Conservation (phyloP, 2,888 invertebrate genomes). For the Trachelus iudaicus region DNA sequence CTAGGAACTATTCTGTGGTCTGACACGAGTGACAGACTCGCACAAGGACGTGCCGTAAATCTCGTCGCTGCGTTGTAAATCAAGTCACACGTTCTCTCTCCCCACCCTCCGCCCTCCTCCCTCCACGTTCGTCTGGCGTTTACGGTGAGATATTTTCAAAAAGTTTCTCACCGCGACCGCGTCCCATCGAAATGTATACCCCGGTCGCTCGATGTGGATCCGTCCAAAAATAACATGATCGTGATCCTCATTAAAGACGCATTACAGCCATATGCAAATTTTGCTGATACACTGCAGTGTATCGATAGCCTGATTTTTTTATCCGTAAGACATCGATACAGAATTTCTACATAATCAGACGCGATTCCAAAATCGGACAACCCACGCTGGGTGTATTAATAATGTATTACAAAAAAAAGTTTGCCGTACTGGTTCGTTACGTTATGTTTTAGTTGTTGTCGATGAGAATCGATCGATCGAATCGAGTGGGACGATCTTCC, state of each 20-base stretch:
- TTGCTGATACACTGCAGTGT: background rate
- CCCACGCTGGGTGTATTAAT: background rate
- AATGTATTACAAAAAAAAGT: background rate
- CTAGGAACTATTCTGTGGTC: background rate
- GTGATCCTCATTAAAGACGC: background rate
- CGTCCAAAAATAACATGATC: background rate
- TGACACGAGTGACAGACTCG: background rate
- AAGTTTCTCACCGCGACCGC: background rate
- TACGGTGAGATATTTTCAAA: background rate
- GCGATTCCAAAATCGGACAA: background rate
- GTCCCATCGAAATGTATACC: background rate
- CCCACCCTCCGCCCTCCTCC: no score
- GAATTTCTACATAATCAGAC: background rate
- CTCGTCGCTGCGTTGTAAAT: conserved; percentile 32
- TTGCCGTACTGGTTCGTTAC: background rate
- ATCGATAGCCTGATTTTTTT: background rate
- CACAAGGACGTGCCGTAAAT: conserved; percentile 35
- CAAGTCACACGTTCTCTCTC: conserved; percentile 24
- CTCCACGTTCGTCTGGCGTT: conserved; percentile 10
- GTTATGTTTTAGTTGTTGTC: background rate
- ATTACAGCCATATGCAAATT: background rate
- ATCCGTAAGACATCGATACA: background rate
- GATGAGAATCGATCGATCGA: background rate
- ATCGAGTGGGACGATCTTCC: background rate
- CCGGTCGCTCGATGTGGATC: background rate